phyloP scores from a whole-genome alignment of 2,797 vertebrate species.

The Coracias cyanogaster region DNA sequence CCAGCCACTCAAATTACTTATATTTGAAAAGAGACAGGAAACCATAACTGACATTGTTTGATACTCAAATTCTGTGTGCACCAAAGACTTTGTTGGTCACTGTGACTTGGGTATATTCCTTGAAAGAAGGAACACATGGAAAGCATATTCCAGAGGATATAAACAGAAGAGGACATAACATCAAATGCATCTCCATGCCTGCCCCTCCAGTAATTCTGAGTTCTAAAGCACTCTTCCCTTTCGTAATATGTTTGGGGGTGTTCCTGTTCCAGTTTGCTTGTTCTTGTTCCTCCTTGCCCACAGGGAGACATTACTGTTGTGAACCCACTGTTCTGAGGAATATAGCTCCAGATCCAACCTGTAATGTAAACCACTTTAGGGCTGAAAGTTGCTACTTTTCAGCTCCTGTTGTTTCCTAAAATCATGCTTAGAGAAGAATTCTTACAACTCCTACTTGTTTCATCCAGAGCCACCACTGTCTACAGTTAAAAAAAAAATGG shows the following conservation, averaged over 20 bases:
- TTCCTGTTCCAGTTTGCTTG: neutral
- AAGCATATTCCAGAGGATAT: neutral
- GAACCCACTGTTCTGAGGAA: neutral
- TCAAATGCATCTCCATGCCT: neutral
- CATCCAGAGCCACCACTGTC: neutral
- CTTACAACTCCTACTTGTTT: neutral
- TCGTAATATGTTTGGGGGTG: neutral
- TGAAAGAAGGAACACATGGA: neutral
- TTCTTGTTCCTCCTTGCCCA: neutral
- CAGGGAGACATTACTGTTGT: neutral
- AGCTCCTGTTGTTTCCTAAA: neutral
- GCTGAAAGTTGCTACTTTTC: neutral
- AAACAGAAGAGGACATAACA: neutral
- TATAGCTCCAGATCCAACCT: neutral
- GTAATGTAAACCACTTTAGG: neutral
- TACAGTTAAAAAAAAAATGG: neutral
- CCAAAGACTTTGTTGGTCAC: neutral
- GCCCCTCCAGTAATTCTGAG: neutral
- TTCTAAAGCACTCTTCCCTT: neutral
- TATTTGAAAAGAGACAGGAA: neutral
- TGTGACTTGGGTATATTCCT: neutral
- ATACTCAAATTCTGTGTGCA: neutral
- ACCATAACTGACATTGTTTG: neutral
- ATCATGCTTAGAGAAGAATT: neutral
- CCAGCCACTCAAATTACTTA: neutral